phyloP scores from a whole-genome alignment of 1,140 invertebrate genomes.

The Brachionus asplanchnoidis region DNA sequence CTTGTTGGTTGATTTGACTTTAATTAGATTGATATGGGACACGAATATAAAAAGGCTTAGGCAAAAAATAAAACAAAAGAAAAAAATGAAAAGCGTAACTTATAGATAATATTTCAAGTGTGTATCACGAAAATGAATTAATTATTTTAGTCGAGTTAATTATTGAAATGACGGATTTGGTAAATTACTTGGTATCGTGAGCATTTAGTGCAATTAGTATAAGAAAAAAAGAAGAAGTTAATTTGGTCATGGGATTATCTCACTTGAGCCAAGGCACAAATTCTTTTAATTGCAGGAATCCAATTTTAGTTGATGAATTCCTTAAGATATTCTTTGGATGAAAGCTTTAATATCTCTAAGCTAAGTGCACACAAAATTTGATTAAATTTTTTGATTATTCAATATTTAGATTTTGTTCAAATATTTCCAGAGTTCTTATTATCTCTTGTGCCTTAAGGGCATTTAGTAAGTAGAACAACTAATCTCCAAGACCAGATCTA shows the following conservation, averaged over 20 bases:
- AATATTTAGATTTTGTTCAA: background rate
- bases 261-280: background rate
- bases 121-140: slow-evolving; percentile 20
- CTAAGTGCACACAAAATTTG: background rate
- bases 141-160: background rate
- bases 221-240: background rate
- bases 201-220: background rate
- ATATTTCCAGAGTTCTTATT: background rate
- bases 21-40: slow-evolving; percentile 36
- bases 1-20: slow-evolving; percentile 7
- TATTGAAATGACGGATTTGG: background rate
- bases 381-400: background rate
- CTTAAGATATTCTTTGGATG: background rate
- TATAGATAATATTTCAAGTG: slow-evolving; percentile 16
- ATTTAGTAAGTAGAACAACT: background rate
- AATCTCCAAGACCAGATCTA: background rate
- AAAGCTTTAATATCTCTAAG: background rate
- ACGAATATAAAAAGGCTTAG: slow-evolving; percentile 13
- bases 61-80: background rate
- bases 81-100: slow-evolving; percentile 6
- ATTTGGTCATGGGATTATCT: background rate
- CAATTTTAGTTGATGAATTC: background rate
- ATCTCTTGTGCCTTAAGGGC: background rate
- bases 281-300: background rate
- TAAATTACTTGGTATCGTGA: background rate